Base-by-base conservation (phyloP, 2,113 vertebrate genomes). In the Erpornis zantholeuca region DNA sequence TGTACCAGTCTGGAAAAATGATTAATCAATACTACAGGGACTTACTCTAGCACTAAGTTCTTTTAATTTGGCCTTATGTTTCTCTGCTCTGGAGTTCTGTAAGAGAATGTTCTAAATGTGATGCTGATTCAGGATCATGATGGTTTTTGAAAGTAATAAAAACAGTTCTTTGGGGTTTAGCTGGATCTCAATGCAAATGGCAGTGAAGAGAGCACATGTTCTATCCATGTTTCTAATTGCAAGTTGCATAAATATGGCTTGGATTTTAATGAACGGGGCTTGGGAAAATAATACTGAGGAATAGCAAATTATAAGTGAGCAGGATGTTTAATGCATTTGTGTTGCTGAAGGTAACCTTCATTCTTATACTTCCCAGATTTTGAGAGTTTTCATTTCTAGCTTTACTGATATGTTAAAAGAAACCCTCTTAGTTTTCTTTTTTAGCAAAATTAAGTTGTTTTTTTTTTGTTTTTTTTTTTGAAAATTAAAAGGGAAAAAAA, bases 21-120 rank as follows among this genome's bases (percentile, higher is more conserved):
- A 96, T 96, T 95, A 97, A 95, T 97, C 94, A 68, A 81, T 95
- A 91, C 64, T 66, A 59, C 72, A 75, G 83, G 47, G 65, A 84
- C 92, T 88, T 97, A 75, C 86, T 86, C 92, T 80, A 77, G 50
- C 60, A 69, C 65, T 90, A 35, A 71, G 29, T 81, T 92, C 71
- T 83, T 95, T 70, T 94, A 86, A 91, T 95, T 90, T 54, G 75
- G 76, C 95, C 86, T 96, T 97, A 90, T 97, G 96, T 86, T 93
- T 93, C 69, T 83, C 61, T 91, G 29, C 52, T 94, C 15, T 20
- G 47, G 75, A 90, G 54, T 81, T 94, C 94, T 88, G 56, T 86
- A 83, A 83, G 80, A 82, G 76, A 90, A 82, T 56, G 60, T 96
- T 95, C 92, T 88, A 78, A 95, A 88, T 88, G 69, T 66, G 81